A percentile compares a stretch with the other conserved stretches of the same genome.
These are phyloP conservation scores for Prostheceraeus crozeri DNA, from an alignment of 2,888 invertebrate species.

Conservation along the genomic window DNA sequence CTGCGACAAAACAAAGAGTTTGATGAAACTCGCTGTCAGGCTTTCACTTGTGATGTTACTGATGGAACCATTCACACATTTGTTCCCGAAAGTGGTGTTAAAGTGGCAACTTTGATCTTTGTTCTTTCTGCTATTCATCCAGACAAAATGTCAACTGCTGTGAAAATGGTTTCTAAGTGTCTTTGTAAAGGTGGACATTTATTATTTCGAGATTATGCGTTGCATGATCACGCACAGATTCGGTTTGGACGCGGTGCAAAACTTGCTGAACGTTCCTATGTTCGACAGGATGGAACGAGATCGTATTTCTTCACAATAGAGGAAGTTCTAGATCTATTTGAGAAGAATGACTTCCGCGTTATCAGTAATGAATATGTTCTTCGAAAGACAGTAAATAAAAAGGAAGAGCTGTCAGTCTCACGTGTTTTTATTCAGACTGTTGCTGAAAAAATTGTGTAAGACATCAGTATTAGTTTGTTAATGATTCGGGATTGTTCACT, in stretches of 20 bases:
- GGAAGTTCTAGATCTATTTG: conserved; percentile 65
- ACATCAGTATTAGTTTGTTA: no score
- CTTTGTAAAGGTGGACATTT: no score
- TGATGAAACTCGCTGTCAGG: neutral
- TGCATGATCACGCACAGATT: conserved; percentile 89
- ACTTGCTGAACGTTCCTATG: conserved; percentile 82
- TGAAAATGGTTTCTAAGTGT: conserved; percentile 67
- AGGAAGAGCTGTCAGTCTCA: conserved; percentile 80
- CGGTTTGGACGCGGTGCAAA: conserved; percentile 86
- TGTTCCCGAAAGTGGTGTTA: conserved; percentile 60
- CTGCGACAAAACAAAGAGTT: neutral
- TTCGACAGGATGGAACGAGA: conserved; percentile 91
- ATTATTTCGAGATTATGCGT: conserved; percentile 83
- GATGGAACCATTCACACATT: neutral
- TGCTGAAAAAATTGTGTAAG: no score
- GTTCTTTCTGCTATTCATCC: conserved; percentile 90
- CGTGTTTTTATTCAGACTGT: conserved; percentile 78
- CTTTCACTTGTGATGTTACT: neutral
- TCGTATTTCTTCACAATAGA: conserved; percentile 62
- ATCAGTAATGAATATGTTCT: conserved; percentile 70
- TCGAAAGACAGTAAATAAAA: conserved; percentile 79
- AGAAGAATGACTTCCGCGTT: conserved; percentile 66
- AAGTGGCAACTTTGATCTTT: conserved; percentile 82
- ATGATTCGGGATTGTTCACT: no score
- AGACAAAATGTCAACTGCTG: conserved; percentile 64